A percentile compares a stretch with the other conserved stretches of the same genome.
phyloP scores from a whole-genome alignment of 2,888 invertebrate genomes.

The Subacronicta megacephala region DNA sequence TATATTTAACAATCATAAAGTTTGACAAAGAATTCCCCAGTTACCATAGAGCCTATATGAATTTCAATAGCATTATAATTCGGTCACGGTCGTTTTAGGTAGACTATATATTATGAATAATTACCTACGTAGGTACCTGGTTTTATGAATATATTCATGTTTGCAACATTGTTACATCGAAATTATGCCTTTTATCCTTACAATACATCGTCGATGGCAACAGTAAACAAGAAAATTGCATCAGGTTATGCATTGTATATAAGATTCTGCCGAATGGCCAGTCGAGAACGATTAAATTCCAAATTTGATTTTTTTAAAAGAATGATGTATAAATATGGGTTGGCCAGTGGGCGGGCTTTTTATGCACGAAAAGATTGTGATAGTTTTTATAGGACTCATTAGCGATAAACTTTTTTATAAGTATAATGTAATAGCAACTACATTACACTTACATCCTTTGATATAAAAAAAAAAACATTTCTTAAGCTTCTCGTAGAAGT shows the following conservation, averaged over 20 bases:
- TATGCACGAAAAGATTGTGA: slow-evolving; percentile 20
- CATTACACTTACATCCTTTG: slow-evolving; percentile 3
- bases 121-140: slow-evolving; percentile 37
- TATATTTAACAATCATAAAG: slow-evolving; percentile 36
- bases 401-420: slow-evolving; percentile 17
- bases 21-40: slow-evolving; percentile 34
- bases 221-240: slow-evolving; percentile 8
- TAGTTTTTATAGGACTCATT: slow-evolving; percentile 23
- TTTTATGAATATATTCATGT: slow-evolving; percentile 50
- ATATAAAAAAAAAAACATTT: slow-evolving; percentile 4
- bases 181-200: slow-evolving; percentile 50
- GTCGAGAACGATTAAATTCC: slow-evolving; percentile 1
- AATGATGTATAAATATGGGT: not conserved
- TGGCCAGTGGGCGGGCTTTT: slow-evolving; percentile 18
- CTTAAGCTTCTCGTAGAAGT: slow-evolving; percentile 30
- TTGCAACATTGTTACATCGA: slow-evolving; percentile 47
- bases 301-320: not conserved
- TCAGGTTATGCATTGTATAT: slow-evolving; percentile 9
- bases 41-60: slow-evolving; percentile 49
- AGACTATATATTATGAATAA: slow-evolving; percentile 42
- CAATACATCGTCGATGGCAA: slow-evolving; percentile 9
- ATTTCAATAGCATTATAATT: slow-evolving; percentile 41
- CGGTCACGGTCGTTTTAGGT: slow-evolving; percentile 39
- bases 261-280: slow-evolving; percentile 21
- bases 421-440: slow-evolving; percentile 4